Base-by-base conservation (phyloP, 2,888 invertebrate genomes). In the Euzophera pinguis region DNA sequence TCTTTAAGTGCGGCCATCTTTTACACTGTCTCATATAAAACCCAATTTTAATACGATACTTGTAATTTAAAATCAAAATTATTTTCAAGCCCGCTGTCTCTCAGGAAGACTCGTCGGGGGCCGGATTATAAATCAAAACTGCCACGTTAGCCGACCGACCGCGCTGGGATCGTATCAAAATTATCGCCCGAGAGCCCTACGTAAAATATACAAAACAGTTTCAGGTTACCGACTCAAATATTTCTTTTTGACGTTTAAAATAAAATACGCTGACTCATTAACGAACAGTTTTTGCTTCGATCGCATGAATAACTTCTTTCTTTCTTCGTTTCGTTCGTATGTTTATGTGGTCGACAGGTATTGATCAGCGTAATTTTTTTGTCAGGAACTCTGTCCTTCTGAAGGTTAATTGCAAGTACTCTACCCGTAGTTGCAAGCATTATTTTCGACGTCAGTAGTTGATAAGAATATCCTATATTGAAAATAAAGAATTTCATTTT, bases 111-210 rank as follows among this genome's bases (percentile, higher is more conserved):
- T 75, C 78, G 81, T 81, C 80, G 81, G 76, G 69, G 83, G 75
- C 82, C 75, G 78, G 85, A 83, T 85, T 87, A 86, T 88, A 88
- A 88, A 88, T 87, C 88, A 88, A 84, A 86, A 81, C 78, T 81
- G 86, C 84, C 88, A 84, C 80, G 84, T 85, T 81, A 81, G 77
- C 67, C 69, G 64, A 69, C 75, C 69, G 64, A 69, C 75, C 75
- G 71, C 73, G 70, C 62, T 58, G 69, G 65, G 65, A 68, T 75
- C 64, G 79, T 76, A 84, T 81, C 81, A 73, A 85, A 88, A 86
- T 88, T 84, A 88, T 85, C 85, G 82, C 78, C 81, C 75, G 76
- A 74, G 62, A 82, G 76, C 75, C 67, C 63, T 69, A 71, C 76
- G 78, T 81, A 80, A 80, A 82, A 82, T 86, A 83, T 84, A 84